Conservation (phyloP, 2,797 vertebrate species). For the Gobionotothen gibberifrons region DNA sequence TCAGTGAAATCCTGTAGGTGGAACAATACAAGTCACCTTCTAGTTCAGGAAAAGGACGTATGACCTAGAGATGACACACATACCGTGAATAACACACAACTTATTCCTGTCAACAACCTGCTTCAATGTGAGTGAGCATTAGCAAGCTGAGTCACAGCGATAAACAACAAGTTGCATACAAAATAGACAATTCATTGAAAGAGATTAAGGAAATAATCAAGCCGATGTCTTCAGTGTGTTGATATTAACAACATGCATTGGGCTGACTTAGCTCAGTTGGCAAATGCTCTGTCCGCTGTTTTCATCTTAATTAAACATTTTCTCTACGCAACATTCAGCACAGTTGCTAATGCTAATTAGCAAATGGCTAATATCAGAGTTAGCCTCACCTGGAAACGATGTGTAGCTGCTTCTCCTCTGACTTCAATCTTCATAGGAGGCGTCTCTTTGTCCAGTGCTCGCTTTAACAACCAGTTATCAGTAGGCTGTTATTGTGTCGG, state of each 20-base stretch:
- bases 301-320: background rate
- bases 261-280: conserved; percentile 6
- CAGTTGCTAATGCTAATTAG: conserved; percentile 37
- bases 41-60: background rate
- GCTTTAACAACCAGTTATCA: conserved; percentile 19
- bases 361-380: background rate
- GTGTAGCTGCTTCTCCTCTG: conserved; percentile 27
- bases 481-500: conserved; percentile 30
- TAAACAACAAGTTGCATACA: conserved; percentile 31
- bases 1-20: background rate
- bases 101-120: conserved; percentile 56
- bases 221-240: conserved; percentile 1
- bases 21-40: conserved; percentile 5
- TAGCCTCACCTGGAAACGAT: conserved; percentile 66
- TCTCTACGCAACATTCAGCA: background rate
- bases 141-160: conserved; percentile 1
- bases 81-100: conserved; percentile 11
- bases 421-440: conserved; percentile 33
- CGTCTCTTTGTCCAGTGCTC: background rate
- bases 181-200: background rate
- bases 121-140: background rate
- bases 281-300: conserved; percentile 8
- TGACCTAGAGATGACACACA: conserved; percentile 25
- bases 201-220: background rate
- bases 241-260: background rate